These are phyloP conservation scores for Bryconaethiops microstoma DNA, from an alignment of 2,797 vertebrate species.

Conservation along the genomic window DNA sequence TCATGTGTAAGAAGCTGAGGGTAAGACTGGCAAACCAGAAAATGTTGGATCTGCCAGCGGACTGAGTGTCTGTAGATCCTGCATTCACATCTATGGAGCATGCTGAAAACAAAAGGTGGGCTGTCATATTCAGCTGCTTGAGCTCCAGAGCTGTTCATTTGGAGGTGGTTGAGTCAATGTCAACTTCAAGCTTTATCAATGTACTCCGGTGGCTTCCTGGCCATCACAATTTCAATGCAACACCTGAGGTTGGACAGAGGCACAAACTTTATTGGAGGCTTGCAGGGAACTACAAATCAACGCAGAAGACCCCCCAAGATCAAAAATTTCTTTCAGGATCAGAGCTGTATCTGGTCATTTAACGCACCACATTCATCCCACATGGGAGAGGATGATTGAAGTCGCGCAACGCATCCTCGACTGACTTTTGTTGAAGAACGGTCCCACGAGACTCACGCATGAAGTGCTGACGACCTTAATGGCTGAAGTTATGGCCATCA, in stretches of 20 bases:
- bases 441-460: background rate
- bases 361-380: too few species aligned
- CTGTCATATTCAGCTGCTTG: background rate
- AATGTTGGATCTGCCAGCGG: background rate
- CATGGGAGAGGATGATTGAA: background rate
- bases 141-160: background rate
- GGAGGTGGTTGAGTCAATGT: background rate
- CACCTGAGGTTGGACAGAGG: background rate
- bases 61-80: background rate
- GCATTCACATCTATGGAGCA: background rate
- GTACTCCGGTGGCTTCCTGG: background rate
- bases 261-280: constrained; percentile 5
- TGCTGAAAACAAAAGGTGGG: background rate
- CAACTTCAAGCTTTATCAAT: background rate
- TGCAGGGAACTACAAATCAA: background rate
- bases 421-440: background rate
- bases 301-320: background rate
- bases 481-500: constrained; percentile 16
- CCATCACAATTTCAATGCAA: background rate
- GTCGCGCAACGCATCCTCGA: background rate
- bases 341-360: constrained; percentile 2
- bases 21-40: background rate
- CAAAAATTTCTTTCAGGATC: background rate
- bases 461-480: background rate
- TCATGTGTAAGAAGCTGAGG: background rate